phyloP scores from a whole-genome alignment of 2,888 invertebrate species.

The Carcina quercana region DNA sequence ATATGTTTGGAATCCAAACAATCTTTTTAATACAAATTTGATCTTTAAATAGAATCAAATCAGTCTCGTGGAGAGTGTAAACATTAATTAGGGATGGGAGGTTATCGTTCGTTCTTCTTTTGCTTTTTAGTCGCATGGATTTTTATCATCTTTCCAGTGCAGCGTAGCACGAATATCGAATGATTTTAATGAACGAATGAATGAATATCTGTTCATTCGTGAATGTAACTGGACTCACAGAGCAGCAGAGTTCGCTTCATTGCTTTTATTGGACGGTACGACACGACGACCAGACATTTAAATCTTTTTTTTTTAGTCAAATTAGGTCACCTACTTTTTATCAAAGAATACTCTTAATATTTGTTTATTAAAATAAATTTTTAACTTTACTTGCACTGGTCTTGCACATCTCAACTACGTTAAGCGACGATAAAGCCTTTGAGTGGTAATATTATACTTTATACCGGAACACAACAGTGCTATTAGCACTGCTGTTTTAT shows the following conservation, averaged over 20 bases:
- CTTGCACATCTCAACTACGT: too few species aligned
- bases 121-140: background rate
- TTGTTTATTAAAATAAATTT: background rate
- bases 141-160: slow-evolving; percentile 11
- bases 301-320: too few species aligned
- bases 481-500: too few species aligned
- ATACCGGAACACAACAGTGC: too few species aligned
- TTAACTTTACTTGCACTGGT: background rate
- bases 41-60: background rate
- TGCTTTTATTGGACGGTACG: slow-evolving; percentile 30
- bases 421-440: too few species aligned
- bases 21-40: too few species aligned
- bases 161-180: slow-evolving; percentile 36
- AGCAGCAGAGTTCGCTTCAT: slow-evolving; percentile 45
- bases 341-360: background rate
- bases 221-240: slow-evolving; percentile 44
- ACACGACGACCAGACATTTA: slow-evolving; percentile 18
- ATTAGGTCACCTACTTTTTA: background rate
- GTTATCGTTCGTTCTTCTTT: background rate
- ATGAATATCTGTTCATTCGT: slow-evolving; percentile 46
- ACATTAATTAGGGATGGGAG: background rate
- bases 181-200: slow-evolving; percentile 52
- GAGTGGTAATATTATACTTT: too few species aligned
- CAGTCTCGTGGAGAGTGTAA: background rate
- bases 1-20: too few species aligned